A percentile compares a stretch with the other conserved stretches of the same genome.
Conservation (phyloP, 2,797 vertebrate species). For the Oophaga sylvatica region DNA sequence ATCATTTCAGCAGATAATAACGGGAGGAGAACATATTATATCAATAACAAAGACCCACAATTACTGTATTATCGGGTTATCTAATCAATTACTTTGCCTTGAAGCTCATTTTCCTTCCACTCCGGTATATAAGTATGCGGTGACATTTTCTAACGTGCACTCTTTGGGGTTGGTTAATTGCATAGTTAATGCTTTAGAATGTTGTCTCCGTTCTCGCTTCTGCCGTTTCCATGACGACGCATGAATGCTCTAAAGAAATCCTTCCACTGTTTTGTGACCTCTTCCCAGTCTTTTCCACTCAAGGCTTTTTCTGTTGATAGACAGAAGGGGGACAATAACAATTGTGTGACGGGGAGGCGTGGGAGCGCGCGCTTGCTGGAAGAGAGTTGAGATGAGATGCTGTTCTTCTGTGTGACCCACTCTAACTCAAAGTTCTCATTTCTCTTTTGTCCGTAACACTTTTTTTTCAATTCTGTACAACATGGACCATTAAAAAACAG, state of each 20-base stretch:
- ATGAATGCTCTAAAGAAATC: constrained; percentile 50
- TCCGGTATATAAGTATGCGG: neutral
- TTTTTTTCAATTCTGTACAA: constrained; percentile 43
- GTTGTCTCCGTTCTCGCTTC: constrained; percentile 24
- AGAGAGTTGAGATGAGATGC: constrained; percentile 43
- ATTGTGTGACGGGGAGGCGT: constrained; percentile 50
- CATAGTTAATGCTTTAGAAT: constrained; percentile 54
- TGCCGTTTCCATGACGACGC: constrained; percentile 48
- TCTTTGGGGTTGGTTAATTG: constrained; percentile 22
- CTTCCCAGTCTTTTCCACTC: constrained; percentile 53
- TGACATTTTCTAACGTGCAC: neutral
- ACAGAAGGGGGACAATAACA: constrained; percentile 56
- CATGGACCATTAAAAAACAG: constrained; percentile 26
- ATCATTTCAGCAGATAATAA: neutral
- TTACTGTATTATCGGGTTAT: neutral
- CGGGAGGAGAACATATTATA: neutral
- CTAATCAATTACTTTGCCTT: constrained; percentile 16
- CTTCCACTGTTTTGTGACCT: constrained; percentile 48
- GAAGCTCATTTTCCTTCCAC: neutral
- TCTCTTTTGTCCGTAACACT: constrained; percentile 38
- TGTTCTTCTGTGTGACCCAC: constrained; percentile 45
- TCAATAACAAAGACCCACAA: neutral
- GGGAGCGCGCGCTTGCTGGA: constrained; percentile 51
- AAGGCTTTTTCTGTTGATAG: constrained; percentile 59
- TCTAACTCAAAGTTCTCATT: constrained; percentile 44